phyloP scores from a whole-genome alignment of 2,888 invertebrate genomes.

The Coelogynopora nodosa region DNA sequence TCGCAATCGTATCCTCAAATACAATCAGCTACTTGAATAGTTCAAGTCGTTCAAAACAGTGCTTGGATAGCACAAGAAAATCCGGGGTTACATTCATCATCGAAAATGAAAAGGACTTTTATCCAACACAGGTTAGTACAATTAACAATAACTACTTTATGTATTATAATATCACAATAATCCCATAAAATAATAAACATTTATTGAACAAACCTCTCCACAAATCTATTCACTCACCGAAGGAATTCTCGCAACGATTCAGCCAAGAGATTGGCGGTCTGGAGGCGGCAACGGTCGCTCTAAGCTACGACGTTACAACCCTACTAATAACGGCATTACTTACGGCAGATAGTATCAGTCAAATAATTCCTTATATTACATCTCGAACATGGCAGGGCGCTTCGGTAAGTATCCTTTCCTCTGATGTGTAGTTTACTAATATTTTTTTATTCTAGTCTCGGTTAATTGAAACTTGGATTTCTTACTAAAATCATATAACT shows the following conservation, averaged over 20 bases:
- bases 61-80: background rate
- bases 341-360: background rate
- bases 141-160: background rate
- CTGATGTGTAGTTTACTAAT: too few relatives aligned
- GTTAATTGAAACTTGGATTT: too few relatives aligned
- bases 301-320: background rate
- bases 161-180: background rate
- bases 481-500: too few relatives aligned
- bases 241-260: background rate
- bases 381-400: background rate
- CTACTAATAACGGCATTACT: background rate
- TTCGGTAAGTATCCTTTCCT: constrained; percentile 21
- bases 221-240: background rate
- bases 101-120: background rate
- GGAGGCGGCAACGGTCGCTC: background rate
- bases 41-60: background rate
- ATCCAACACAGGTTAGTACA: background rate
- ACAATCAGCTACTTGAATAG: background rate
- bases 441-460: too few relatives aligned
- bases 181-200: background rate
- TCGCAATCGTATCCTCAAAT: background rate
- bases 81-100: background rate
- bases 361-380: background rate
- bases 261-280: background rate
- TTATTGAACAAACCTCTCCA: background rate